These are phyloP conservation scores for Campoplex capitator DNA, from an alignment of 2,888 invertebrate genomes.

Conservation along the genomic window DNA sequence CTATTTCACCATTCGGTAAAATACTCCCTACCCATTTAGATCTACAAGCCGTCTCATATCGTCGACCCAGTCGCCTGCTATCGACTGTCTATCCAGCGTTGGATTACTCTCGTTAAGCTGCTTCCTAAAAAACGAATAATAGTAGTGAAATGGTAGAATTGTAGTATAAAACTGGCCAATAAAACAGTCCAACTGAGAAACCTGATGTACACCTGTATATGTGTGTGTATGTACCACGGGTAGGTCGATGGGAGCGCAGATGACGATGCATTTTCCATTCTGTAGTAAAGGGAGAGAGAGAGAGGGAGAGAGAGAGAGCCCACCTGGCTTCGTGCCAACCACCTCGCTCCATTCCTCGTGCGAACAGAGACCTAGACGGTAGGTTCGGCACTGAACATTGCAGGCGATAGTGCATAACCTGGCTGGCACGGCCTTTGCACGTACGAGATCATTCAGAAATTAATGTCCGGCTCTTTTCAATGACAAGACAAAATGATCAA, in stretches of 20 bases:
- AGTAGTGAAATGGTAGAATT: constrained; percentile 12
- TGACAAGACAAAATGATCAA: constrained; percentile 27
- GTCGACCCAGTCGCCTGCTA: constrained; percentile 23
- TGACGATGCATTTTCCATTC: constrained; percentile 63
- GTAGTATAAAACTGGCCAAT: constrained; percentile 1
- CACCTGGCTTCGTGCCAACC: constrained; percentile 82
- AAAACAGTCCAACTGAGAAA: constrained; percentile 48
- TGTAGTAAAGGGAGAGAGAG: constrained; percentile 26
- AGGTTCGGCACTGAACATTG: constrained; percentile 66
- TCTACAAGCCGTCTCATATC: constrained; percentile 24
- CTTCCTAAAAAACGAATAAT: constrained; percentile 48
- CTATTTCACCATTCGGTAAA: constrained; percentile 6
- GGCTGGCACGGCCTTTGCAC: constrained; percentile 60
- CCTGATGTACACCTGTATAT: constrained; percentile 52
- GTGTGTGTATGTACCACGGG: constrained; percentile 3
- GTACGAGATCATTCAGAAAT: constrained; percentile 60
- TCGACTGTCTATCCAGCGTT: constrained; percentile 36
- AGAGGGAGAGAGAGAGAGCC: constrained; percentile 67
- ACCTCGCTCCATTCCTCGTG: constrained; percentile 67
- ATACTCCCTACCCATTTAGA: constrained; percentile 7
- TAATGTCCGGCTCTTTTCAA: constrained; percentile 14
- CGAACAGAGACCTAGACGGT: constrained; percentile 67
- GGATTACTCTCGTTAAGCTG: constrained; percentile 51
- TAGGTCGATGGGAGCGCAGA: constrained; percentile 36
- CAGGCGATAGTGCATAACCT: constrained; percentile 75